These are phyloP conservation scores for Amiota communis DNA, from an alignment of 2,888 invertebrate species.

Conservation along the genomic window DNA sequence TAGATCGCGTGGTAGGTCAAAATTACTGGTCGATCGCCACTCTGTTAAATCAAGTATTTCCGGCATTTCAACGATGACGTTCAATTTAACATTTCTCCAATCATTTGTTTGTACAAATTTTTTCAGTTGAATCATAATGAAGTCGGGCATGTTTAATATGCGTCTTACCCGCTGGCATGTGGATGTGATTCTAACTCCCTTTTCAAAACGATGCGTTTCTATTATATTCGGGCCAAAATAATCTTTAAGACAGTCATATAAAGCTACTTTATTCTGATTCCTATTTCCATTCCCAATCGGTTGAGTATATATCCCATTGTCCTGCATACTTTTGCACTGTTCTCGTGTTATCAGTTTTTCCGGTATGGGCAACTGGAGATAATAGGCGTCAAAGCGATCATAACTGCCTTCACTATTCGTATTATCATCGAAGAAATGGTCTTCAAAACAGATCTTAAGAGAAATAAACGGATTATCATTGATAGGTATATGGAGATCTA, in stretches of 20 bases:
- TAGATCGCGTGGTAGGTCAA: conserved; percentile 84
- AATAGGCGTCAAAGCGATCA: conserved; percentile 84
- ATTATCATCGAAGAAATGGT: not conserved
- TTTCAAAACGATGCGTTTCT: conserved; percentile 90
- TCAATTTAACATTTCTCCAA: conserved; percentile 94
- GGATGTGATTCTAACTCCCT: conserved; percentile 78
- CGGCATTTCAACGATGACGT: conserved; percentile 93
- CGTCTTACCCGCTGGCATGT: conserved; percentile 84
- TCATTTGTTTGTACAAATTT: conserved; percentile 94
- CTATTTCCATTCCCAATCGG: conserved; percentile 45
- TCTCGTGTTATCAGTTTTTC: conserved; percentile 76
- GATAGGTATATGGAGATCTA: conserved; percentile 83
- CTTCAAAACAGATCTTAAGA: conserved; percentile 86
- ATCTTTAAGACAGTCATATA: conserved; percentile 86
- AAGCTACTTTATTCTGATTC: conserved; percentile 86
- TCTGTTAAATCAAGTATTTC: conserved; percentile 83
- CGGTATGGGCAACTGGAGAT: conserved; percentile 89
- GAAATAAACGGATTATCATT: conserved; percentile 85
- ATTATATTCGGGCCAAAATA: conserved; percentile 86
- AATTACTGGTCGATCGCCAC: conserved; percentile 84
- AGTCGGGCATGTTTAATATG: conserved; percentile 92
- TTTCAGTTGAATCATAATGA: conserved; percentile 90
- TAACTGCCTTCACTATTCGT: conserved; percentile 73
- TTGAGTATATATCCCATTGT: not conserved
- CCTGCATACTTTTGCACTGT: conserved; percentile 79